Evolutionary conservation across 2,113 vertebrate genomes (phyloP).

Genomic region (Sterna hirundo): DNA sequence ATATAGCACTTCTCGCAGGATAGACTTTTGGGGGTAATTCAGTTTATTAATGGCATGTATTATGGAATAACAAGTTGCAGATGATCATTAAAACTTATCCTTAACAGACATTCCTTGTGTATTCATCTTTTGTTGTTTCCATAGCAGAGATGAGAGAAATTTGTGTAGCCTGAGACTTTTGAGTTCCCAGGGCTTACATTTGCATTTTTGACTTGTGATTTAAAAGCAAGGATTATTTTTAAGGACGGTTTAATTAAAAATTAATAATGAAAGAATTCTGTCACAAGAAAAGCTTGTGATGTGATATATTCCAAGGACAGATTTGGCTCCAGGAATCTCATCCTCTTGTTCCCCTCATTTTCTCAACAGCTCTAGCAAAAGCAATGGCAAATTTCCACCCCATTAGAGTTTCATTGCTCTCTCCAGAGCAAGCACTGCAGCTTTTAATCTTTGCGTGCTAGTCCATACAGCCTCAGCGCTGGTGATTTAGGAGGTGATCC

Average conservation of each 20-base stretch:
- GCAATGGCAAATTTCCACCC: neutral
- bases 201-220: slow-evolving; percentile 52
- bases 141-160: slow-evolving; percentile 36
- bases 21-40: slow-evolving; percentile 63
- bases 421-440: neutral
- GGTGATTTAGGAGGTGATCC: neutral
- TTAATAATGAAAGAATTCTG: slow-evolving; percentile 39
- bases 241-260: slow-evolving; percentile 41
- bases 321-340: neutral
- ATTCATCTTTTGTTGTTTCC: slow-evolving; percentile 62
- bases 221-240: slow-evolving; percentile 53
- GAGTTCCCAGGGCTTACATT: slow-evolving; percentile 26
- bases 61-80: slow-evolving; percentile 70
- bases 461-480: neutral
- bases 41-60: slow-evolving; percentile 66
- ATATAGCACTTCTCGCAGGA: slow-evolving; percentile 35
- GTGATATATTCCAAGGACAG: neutral
- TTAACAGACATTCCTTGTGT: slow-evolving; percentile 61
- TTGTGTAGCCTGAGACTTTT: slow-evolving; percentile 32
- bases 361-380: neutral
- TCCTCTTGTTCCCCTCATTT: neutral
- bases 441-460: neutral
- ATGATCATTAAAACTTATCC: slow-evolving; percentile 68
- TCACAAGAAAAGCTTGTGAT: neutral
- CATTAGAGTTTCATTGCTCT: neutral